Base-by-base conservation (phyloP, 2,113 vertebrate species). In the Sebastes fasciatus region DNA sequence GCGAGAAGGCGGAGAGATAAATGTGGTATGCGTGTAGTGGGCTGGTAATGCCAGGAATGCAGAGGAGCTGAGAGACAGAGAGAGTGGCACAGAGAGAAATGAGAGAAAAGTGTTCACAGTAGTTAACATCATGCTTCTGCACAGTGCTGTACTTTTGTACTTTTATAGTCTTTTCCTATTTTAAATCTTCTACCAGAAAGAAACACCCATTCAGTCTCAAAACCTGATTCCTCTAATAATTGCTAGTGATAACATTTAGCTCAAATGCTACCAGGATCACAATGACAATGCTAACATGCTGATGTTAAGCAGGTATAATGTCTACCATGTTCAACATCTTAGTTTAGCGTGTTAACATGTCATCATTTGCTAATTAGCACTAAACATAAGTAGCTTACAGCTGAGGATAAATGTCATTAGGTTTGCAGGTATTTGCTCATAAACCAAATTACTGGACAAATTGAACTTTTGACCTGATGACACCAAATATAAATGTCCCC, bases 1-100 rank as follows among this genome's bases (percentile, higher is more conserved):
- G 17, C 57, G 1, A 6, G 34, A 40, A 23, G 45, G 52, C 74
- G 19, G 45, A 77, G 52, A 8, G 55, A 74, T 23, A 45, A 23
- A 54, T 34, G 43, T 76, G 58, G 58, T 48, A 49, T 80, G 74
- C 54, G 17, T 69, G 61, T 19, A 55, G 80, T 86, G 57, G 73
- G 77, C 7, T 68, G 16, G 43, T 64, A 69, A 61, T 51, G 72
- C 52, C 40, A 67, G 48, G 77, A 88, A 81, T 67, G 76, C n/a
- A 9, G 52, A 40, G 61, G 73, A 11, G 68, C 1, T 34, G 5
- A 51, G 52, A 67, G 52, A 67, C 21, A 67, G 34, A 65, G 43
- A 52, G 42, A 67, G 40, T 49, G 34, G 5, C 1, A 12, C 1
- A 64, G 26, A 19, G 17, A 21, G 4, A 66, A 52, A 42, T 42